Percentiles rank a stretch among this genome's conserved stretches.
phyloP scores from a whole-genome alignment of 1,140 invertebrate species.

The Matsumurasca onukii region DNA sequence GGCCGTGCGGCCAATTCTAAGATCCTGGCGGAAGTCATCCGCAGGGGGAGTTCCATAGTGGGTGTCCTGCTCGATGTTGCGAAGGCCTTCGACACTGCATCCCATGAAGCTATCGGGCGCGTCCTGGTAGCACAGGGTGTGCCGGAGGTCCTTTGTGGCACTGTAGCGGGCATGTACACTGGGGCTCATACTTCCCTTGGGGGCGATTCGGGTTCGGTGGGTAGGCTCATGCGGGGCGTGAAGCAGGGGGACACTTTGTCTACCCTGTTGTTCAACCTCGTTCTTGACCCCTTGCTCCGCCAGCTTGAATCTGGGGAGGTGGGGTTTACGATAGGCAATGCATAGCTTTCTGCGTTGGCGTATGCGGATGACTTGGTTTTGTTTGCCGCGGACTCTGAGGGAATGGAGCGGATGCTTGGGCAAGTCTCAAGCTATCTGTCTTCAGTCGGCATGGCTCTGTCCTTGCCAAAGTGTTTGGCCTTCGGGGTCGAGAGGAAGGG shows the following conservation, averaged over 20 bases:
- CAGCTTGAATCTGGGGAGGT: not conserved
- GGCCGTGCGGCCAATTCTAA: no score
- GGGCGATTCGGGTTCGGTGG: not conserved
- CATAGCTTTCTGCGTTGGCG: not conserved
- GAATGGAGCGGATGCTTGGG: not conserved
- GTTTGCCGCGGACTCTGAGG: not conserved
- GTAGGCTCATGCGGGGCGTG: slow-evolving; percentile 13
- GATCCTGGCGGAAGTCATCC: not conserved
- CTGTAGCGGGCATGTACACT: not conserved
- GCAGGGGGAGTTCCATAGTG: not conserved
- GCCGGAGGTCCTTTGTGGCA: not conserved
- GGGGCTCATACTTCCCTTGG: not conserved
- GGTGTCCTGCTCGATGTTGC: slow-evolving; percentile 24
- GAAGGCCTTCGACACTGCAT: slow-evolving; percentile 46
- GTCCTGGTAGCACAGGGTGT: not conserved
- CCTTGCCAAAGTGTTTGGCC: not conserved
- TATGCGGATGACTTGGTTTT: not conserved
- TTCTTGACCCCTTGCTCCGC: not conserved
- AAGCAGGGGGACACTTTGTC: not conserved
- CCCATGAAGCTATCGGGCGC: slow-evolving; percentile 40
- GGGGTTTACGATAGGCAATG: not conserved
- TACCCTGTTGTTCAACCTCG: not conserved
- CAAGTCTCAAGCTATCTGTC: not conserved
- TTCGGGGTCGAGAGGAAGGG: not conserved
- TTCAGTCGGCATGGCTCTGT: not conserved